These are phyloP conservation scores for Mesochorus sp. DNA, from an alignment of 2,888 invertebrate species.

Conservation along the genomic window DNA sequence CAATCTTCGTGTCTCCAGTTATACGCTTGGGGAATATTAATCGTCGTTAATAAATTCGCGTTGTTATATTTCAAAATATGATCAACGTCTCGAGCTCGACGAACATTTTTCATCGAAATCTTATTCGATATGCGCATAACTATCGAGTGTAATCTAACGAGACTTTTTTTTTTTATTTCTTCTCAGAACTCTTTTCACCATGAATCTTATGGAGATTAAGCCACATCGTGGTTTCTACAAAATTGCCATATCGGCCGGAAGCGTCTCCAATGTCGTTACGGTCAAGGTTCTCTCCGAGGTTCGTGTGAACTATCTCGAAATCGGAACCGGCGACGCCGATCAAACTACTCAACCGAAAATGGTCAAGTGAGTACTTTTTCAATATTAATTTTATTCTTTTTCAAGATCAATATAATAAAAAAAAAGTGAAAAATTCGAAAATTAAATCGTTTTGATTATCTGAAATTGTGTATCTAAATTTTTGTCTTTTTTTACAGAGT, in stretches of 20 bases:
- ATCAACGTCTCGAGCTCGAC: constrained; percentile 30
- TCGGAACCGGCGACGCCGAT: constrained; percentile 95
- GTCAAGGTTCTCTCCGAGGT: constrained; percentile 90
- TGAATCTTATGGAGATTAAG: constrained; percentile 90
- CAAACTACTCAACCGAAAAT: constrained; percentile 92
- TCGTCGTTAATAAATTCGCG: constrained; percentile 55
- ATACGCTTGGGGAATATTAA: constrained; percentile 80
- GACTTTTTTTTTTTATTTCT: neutral
- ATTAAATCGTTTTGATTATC: neutral
- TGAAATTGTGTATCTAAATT: no score
- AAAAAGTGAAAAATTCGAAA: no score
- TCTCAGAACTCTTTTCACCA: constrained; percentile 87
- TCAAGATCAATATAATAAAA: no score
- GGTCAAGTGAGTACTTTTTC: constrained; percentile 82
- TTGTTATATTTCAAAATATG: neutral
- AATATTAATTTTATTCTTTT: no score
- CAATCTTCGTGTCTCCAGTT: constrained; percentile 71
- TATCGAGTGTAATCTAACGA: no score
- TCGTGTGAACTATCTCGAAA: constrained; percentile 89
- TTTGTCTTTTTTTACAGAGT: constrained; percentile 87
- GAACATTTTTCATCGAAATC: no score
- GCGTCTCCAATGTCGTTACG: constrained; percentile 84
- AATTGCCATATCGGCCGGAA: constrained; percentile 89
- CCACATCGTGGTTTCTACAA: constrained; percentile 94
- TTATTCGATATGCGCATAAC: no score